phyloP scores from a whole-genome alignment of 2,888 invertebrate genomes.

The Diploptera punctata region DNA sequence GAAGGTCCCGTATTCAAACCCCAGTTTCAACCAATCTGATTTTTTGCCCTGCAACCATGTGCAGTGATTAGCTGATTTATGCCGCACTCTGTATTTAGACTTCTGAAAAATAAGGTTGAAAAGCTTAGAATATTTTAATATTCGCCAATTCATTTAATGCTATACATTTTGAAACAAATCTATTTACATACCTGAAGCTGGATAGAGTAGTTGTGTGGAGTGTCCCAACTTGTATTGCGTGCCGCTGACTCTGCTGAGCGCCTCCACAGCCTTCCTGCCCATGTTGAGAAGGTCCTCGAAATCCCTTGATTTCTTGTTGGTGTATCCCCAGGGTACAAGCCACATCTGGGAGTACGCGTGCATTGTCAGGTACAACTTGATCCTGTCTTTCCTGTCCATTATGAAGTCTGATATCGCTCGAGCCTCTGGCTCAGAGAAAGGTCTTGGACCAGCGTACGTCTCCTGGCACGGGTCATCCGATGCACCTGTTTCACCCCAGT shows the following conservation, averaged over 20 bases:
- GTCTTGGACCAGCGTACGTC: conserved; percentile 72
- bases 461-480: conserved; percentile 76
- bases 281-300: conserved; percentile 64
- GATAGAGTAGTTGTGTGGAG: conserved; percentile 54
- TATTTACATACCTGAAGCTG: conserved; percentile 54
- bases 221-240: conserved; percentile 66
- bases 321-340: conserved; percentile 66
- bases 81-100: no score
- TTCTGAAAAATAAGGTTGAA: no score
- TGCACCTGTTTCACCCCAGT: conserved; percentile 73
- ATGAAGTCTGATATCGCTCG: conserved; percentile 69
- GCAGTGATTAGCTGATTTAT: no score
- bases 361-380: conserved; percentile 64
- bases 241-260: conserved; percentile 67
- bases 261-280: conserved; percentile 66
- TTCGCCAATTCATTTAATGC: no score
- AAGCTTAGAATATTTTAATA: no score
- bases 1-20: no score
- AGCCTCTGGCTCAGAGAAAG: conserved; percentile 83
- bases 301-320: conserved; percentile 53
- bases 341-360: conserved; percentile 72
- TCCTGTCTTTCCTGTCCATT: conserved; percentile 52
- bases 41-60: no score
- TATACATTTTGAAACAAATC: no score
- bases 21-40: no score